A percentile compares a stretch with the other conserved stretches of the same genome.
Evolutionary conservation across 2,113 vertebrate genomes (phyloP).

Genomic region (Physeter macrocephalus): DNA sequence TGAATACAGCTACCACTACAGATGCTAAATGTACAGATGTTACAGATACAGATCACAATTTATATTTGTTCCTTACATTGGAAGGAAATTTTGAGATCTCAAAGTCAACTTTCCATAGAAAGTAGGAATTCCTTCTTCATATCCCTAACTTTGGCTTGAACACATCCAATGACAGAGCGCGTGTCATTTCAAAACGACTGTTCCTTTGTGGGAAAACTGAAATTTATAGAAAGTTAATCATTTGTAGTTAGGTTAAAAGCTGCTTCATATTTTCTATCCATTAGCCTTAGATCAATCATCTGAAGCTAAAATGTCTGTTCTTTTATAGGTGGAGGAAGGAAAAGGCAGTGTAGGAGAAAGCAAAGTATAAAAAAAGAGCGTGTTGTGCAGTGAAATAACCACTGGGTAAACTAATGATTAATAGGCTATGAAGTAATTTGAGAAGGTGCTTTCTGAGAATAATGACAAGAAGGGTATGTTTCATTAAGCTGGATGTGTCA

Average conservation of each 20-base stretch:
- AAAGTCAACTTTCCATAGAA: neutral
- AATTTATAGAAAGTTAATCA: constrained; percentile 38
- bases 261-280: neutral
- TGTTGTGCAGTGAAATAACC: neutral
- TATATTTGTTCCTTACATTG: neutral
- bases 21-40: neutral
- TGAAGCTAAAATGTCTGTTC: constrained; percentile 29
- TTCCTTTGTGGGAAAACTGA: neutral
- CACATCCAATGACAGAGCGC: neutral
- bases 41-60: neutral
- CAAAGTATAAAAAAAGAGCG: neutral
- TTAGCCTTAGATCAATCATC: constrained; percentile 53
- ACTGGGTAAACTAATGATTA: constrained; percentile 46
- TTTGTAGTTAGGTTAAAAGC: constrained; percentile 17
- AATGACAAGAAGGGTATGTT: constrained; percentile 12
- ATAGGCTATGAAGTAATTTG: constrained; percentile 13
- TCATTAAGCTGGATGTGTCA: neutral
- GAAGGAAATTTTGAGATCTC: neutral
- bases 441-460: neutral
- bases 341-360: neutral
- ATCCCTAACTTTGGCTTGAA: neutral
- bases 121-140: neutral
- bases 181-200: neutral
- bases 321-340: constrained; percentile 20
- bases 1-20: neutral